Base-by-base conservation (phyloP, 2,797 vertebrate genomes). In the Poecilia velifera region DNA sequence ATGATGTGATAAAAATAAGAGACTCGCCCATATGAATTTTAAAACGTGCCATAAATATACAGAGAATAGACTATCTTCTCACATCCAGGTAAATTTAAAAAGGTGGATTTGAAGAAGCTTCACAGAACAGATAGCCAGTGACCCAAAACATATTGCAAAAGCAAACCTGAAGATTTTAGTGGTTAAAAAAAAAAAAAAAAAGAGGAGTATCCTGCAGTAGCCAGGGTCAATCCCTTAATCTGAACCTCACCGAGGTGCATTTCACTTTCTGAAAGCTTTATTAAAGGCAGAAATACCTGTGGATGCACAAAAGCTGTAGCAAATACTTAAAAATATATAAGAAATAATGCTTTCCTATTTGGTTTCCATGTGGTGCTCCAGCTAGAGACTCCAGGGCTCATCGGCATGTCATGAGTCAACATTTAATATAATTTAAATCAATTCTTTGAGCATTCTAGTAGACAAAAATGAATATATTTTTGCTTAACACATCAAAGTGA, bases 1-100 rank as follows among this genome's bases (percentile, higher is more conserved):
- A 55, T 71, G 66, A 53, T 77, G 66, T 20, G 66, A 76, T 76
- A 68, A 68, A 62, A 62, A 45, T 20, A 45, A 36, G 28, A 46
- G 59, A 36, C 36, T 51, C 0, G n/a, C 46, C 14, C 9, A n/a
- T 70, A 53, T 76, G 43, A 72, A 47, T 78, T 62, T 73, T 47
- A 36, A 73, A 62, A 8, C 36, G 1, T 46, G 47, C 43, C 2
- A 25, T 46, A 64, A 25, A 47, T 34, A 36, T 41, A 55, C 47
- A 62, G 28, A n/a, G n/a, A 71, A 53, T 45, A 18, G 20, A n/a
- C 39, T 46, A 43, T 57, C 76, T 53, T 14, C 46, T 53, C 14
- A 45, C 8, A 22, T 31, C 70, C 66, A 77, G 68, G 14, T 31
- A 55, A 25, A 55, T 57, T 55, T 68, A 62, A 46, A 20, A 57